Evolutionary conservation across 2,888 invertebrate genomes (phyloP).

Genomic region (Hyposoter dolosus): DNA sequence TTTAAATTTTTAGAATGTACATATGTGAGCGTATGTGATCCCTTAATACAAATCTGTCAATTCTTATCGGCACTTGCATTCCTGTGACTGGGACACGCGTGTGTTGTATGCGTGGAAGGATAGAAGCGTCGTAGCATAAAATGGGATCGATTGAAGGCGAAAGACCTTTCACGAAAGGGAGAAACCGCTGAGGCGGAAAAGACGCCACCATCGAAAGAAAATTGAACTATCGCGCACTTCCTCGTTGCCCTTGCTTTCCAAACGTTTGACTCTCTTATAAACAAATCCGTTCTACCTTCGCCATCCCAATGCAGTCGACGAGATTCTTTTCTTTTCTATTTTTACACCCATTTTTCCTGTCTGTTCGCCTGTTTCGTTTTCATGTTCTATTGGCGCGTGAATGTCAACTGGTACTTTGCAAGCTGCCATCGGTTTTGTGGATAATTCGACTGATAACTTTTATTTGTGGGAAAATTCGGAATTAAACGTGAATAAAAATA

Average conservation of each 20-base stretch:
- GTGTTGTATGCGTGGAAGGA: conserved; percentile 10
- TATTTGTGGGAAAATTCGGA: no score
- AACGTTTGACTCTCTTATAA: conserved; percentile 53
- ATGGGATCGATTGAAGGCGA: conserved; percentile 40
- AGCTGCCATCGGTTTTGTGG: not conserved
- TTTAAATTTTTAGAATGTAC: no score
- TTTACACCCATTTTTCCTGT: not conserved
- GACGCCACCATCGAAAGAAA: conserved; percentile 80
- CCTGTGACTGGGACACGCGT: not conserved
- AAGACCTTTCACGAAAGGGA: conserved; percentile 60
- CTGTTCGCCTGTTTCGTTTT: not conserved
- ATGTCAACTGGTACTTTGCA: not conserved
- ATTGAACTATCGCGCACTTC: conserved; percentile 81
- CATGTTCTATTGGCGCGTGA: no score
- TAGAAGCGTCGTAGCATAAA: conserved; percentile 23
- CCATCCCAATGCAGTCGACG: not conserved
- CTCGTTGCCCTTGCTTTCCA: conserved; percentile 75
- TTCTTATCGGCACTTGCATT: conserved; percentile 7
- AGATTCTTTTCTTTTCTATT: conserved; percentile 19
- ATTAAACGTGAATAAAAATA: not conserved
- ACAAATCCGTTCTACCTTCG: conserved; percentile 76
- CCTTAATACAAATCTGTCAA: conserved; percentile 21
- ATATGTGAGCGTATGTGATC: no score
- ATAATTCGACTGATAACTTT: not conserved
- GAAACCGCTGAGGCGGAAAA: conserved; percentile 81